Base-by-base conservation (phyloP, 2,888 invertebrate genomes). In the Synanthedon andrenaeformis region DNA sequence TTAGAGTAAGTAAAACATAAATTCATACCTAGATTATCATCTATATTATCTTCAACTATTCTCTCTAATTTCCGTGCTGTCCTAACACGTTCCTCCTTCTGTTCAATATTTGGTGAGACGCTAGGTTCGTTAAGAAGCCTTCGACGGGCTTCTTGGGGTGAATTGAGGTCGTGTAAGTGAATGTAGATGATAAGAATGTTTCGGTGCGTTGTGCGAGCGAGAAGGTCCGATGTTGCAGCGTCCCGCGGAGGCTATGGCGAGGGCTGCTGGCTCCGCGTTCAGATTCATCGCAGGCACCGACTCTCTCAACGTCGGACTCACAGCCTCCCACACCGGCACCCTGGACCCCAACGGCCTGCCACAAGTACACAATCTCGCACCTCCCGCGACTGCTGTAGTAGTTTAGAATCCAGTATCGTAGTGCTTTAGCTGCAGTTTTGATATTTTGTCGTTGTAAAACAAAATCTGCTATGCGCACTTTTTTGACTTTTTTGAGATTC, bases 191-290 rank as follows among this genome's bases (percentile, higher is more conserved):
- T 35, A 35, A 35, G 35, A 35, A 35, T 35, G 35, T 35, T 35
- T 35, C 35, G 35, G 35, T 35, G 35, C 8, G 51, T 52, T 53
- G 62, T 64, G 64, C 69, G 69, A 71, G 65, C 65, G 63, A 62
- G 70, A 62, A 66, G 68, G 49, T 23, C 12, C 17, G 49, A 6
- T 70, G 66, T 84, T 82, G 62, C 87, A 93, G 93, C 91, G 91
- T 79, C 92, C 93, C 71, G 93, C 93, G 74, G 93, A 93, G 89
- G 91, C 92, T 78, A 91, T 93, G 88, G 94, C 93, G 70, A 90
- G 94, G 77, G 92, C 93, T 68, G 93, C 93, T 59, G 94, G 93
- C 72, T 91, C 92, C 69, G 92, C 93, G 71, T 93, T 92, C 89
- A 91, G 94, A 59, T 91, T 94, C 83, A 91, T 93, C 73, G 92